phyloP scores from a whole-genome alignment of 1,140 invertebrate genomes.

The Drosophila ficusphila region DNA sequence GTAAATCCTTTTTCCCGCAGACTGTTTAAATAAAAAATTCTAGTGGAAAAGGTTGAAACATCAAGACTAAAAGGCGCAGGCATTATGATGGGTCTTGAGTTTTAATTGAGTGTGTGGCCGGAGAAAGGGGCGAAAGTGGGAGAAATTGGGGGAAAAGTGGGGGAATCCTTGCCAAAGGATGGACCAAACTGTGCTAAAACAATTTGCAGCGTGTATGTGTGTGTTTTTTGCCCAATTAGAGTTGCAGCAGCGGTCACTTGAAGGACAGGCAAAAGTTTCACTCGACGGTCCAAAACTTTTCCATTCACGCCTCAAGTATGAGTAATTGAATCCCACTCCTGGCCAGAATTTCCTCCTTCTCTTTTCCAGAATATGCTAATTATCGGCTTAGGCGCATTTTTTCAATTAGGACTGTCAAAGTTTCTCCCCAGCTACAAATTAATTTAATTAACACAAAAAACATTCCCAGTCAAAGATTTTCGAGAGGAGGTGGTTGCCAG shows the following conservation, averaged over 20 bases:
- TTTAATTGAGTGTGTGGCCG: conserved; percentile 80
- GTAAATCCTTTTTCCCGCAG: conserved; percentile 66
- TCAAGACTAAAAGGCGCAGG: conserved; percentile 74
- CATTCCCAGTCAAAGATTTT: conserved; percentile 33
- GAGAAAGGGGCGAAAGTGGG: conserved; percentile 4
- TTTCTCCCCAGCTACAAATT: conserved; percentile 49
- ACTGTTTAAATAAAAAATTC: conserved; percentile 33
- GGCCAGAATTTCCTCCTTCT: background rate
- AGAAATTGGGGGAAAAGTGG: background rate
- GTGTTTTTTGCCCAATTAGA: conserved; percentile 67
- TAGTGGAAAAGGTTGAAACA: conserved; percentile 70
- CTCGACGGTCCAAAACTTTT: conserved; percentile 59
- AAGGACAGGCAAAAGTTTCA: conserved; percentile 71
- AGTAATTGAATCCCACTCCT: conserved; percentile 73
- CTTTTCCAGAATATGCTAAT: conserved; percentile 65
- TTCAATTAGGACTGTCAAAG: conserved; percentile 68
- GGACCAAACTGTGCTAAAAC: conserved; percentile 71
- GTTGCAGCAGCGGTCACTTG: conserved; percentile 72
- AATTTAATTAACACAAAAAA: conserved; percentile 69
- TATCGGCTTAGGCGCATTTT: conserved; percentile 78
- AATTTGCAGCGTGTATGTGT: conserved; percentile 67
- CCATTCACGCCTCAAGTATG: conserved; percentile 74
- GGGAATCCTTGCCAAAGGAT: conserved; percentile 40
- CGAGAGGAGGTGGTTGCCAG: too few species aligned
- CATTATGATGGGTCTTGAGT: conserved; percentile 81